phyloP scores from a whole-genome alignment of 1,140 invertebrate genomes.

The Chymomyza costata region DNA sequence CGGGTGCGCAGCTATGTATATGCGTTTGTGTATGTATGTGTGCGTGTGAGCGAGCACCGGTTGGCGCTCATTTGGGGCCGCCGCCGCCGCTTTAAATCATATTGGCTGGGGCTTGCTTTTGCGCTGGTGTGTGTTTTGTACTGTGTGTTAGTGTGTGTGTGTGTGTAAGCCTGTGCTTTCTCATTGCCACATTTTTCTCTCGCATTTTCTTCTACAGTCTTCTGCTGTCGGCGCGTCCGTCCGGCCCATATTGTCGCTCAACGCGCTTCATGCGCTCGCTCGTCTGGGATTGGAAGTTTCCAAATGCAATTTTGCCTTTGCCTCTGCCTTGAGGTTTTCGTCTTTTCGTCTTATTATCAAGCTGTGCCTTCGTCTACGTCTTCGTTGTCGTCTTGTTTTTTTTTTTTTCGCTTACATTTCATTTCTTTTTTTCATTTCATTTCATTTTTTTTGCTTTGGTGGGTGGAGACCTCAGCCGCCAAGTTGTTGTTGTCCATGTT shows the following conservation, averaged over 20 bases:
- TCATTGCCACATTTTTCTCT: constrained; percentile 54
- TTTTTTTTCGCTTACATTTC: constrained; percentile 19
- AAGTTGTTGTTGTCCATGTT: constrained; percentile 1
- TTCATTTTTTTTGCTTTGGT: constrained; percentile 24
- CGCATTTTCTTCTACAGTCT: constrained; percentile 24
- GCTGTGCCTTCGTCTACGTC: no score
- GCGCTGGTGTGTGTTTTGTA: background rate
- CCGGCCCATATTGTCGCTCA: constrained; percentile 10
- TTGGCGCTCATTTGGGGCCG: constrained; percentile 48
- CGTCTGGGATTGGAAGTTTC: constrained; percentile 72
- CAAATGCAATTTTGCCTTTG: constrained; percentile 62
- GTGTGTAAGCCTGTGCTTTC: constrained; percentile 32
- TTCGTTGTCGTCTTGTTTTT: constrained; percentile 4
- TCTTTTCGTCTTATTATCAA: constrained; percentile 54
- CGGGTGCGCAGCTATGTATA: constrained; percentile 15
- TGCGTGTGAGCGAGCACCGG: constrained; percentile 42
- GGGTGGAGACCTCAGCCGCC: constrained; percentile 43
- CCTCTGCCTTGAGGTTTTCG: constrained; percentile 60
- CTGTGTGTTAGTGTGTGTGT: constrained; percentile 1
- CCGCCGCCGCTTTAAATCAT: constrained; percentile 62
- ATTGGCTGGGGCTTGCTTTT: constrained; percentile 57
- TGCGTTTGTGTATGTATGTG: constrained; percentile 12
- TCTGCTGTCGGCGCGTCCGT: constrained; percentile 3
- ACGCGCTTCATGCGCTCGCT: constrained; percentile 23
- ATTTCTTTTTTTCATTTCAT: background rate